Evolutionary conservation across 53 echinoderm and acorn worm genomes (phyloP), one percentile per base, ranked within the genome.

Genomic region (Holothuria scabra): DNA sequence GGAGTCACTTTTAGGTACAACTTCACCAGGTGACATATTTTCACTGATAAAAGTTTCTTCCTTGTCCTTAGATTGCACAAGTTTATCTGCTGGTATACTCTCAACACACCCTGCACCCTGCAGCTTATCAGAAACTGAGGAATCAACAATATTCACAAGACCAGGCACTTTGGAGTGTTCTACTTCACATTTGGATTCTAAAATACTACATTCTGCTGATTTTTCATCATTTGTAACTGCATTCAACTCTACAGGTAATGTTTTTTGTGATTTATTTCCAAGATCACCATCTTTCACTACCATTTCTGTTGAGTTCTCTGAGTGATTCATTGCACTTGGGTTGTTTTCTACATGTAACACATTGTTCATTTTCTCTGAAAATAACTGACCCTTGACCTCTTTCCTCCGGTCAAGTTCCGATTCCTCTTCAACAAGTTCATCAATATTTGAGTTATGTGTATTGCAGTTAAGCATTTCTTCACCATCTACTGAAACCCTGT

Each of bases 141-240:
- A 72, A 41, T 38, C 72, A 46, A 46, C 72, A 72, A 28, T 24
- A 44, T 72, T 78, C 57, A 32, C 31, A 49, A 58, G 57, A 57
- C 78, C 58, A 78, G 78, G 78, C 78, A 78, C 78, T 78, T 78
- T 56, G 11, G 78, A 30, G 25, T 58, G 56, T 32, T 78, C 78
- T 13, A 33, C 48, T 32, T 30, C 52, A 46, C 10, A 23, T 72
- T 72, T 72, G 52, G 52, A 52, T 52, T 52, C 52, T 52, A 16
- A 16, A 14, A 16, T 14, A 52, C 52, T 52, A 52, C 18, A 9
- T 4, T 52, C 18, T 52, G 52, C 8, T 16, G 52, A 52, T 52
- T 14, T 52, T 52, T 52, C 52, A 14, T 52, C 52, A 16, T 52
- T 16, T 18, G 18, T 18, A 16, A 16, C 52, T 52, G 16, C 14